These are phyloP conservation scores for pig (Sus scrofa) DNA, from an alignment of 2,113 vertebrate species.

Conservation along the genomic window T2T-Sscrofa CM000815.6:125934501-125935000, in stretches of 20 bases:
- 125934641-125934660: background rate
- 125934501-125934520: background rate
- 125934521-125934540: background rate
- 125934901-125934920: background rate
- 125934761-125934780: background rate
- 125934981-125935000: background rate
- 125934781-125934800: background rate
- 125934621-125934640: background rate
- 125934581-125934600: background rate
- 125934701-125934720: background rate
- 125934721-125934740: background rate
- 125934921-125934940: background rate
- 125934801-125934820: slow-evolving; percentile 28
- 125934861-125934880: background rate
- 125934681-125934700: background rate
- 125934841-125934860: background rate
- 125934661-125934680: background rate
- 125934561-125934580: background rate
- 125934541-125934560: background rate
- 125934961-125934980: fast-evolving
- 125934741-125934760: background rate
- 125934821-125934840: background rate
- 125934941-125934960: background rate
- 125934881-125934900: background rate
- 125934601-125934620: slow-evolving; percentile 1